phyloP scores from a whole-genome alignment of 2,797 vertebrate species.

The Potorous gilbertii region DNA sequence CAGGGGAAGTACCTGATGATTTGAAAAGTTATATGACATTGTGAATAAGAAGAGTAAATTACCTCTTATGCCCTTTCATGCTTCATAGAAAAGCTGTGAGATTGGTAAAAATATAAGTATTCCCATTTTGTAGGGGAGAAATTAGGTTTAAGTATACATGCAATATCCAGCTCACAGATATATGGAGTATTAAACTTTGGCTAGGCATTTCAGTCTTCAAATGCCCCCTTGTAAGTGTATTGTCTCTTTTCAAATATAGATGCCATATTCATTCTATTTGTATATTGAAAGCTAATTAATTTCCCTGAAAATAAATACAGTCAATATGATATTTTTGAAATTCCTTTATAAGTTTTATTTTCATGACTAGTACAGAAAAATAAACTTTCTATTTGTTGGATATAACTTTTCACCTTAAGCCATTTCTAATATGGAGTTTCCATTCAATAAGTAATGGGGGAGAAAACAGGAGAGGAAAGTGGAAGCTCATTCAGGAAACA shows the following conservation, averaged over 20 bases:
- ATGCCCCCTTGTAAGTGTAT: neutral
- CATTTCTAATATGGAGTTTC: neutral
- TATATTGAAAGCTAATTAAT: slow-evolving; percentile 70
- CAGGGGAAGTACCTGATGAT: neutral
- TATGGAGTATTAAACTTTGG: neutral
- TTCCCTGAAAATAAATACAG: slow-evolving; percentile 78
- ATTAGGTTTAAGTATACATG: neutral
- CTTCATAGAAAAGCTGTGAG: neutral
- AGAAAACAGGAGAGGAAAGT: neutral
- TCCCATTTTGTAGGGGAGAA: neutral
- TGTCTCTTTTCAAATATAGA: neutral
- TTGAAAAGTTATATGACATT: neutral
- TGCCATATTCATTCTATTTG: slow-evolving; percentile 30
- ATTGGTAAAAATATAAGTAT: neutral
- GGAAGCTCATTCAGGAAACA: neutral
- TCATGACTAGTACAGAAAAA: neutral
- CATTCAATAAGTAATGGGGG: neutral
- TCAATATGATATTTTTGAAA: slow-evolving; percentile 78
- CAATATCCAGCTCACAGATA: neutral
- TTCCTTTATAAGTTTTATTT: neutral
- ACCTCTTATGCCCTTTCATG: neutral
- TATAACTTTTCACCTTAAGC: neutral
- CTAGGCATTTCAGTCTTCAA: neutral
- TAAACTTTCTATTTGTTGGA: neutral
- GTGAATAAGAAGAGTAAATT: neutral